Base-by-base conservation (phyloP, 2,797 vertebrate species). In the Aphelocoma californica region DNA sequence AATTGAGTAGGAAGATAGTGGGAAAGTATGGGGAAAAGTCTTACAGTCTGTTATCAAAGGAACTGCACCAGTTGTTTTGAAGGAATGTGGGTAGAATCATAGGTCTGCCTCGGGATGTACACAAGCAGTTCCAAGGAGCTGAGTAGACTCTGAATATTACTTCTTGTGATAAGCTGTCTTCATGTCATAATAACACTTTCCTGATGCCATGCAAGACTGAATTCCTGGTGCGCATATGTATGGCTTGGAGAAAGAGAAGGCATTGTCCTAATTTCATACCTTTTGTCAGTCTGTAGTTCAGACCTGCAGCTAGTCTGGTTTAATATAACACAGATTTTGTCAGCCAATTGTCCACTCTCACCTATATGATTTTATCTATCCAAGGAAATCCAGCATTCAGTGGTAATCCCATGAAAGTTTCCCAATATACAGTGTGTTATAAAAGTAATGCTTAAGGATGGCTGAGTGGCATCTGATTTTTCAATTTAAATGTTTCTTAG, bases 301-400 rank as follows among this genome's bases (percentile, higher is more conserved):
- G 53, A 85, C 8, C 18, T 88, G 2, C 29, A 97, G 95, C 96
- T 98, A 92, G 88, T 93, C 92, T 90, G 86, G 94, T 97, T 97
- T 78, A 93, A 89, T 53, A 89, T 92, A 97, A 95, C 72, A 73
- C 57, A 91, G 45, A 72, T 85, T 97, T 96, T 97, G 92, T 96
- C 97, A 96, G 94, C 94, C 97, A 97, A 74, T 97, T 94, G 95
- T 61, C 81, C 92, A 13, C 93, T 94, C 92, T 97, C 94, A 96
- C 94, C 97, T 96, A 19, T 40, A 72, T 97, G 94, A 96, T 98
- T 98, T 97, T 96, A 97, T 84, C 98, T 97, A 96, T 97, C 96
- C 98, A 97, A 72, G 47, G 81, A 79, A 94, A 96, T 88, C 83
- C 95, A 96, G 89, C 40, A 93, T 94, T 94, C 61, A 44, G 45